These are phyloP conservation scores for Apogon hyalosoma DNA, from an alignment of 2,797 vertebrate genomes.

Conservation along the genomic window DNA sequence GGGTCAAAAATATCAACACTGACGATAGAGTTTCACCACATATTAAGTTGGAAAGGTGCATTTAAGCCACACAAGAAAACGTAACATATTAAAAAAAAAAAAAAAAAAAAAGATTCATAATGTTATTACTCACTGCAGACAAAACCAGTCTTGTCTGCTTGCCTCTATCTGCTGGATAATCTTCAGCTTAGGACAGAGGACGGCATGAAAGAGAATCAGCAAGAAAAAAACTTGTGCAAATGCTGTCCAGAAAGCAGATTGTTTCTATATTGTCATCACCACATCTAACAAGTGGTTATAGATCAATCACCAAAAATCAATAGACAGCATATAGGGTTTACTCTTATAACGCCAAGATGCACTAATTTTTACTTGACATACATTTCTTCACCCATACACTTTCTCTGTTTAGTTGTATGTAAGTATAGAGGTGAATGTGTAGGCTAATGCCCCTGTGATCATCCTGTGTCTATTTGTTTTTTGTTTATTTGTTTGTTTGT, in stretches of 20 bases:
- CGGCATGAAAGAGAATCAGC: constrained; percentile 46
- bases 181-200: constrained; percentile 67
- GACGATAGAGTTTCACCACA: constrained; percentile 4
- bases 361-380: no score
- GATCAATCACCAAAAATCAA: neutral
- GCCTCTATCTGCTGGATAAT: constrained; percentile 56
- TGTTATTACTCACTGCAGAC: constrained; percentile 77
- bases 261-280: neutral
- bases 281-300: neutral
- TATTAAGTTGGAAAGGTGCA: constrained; percentile 8
- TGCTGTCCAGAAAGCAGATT: neutral
- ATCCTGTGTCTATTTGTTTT: no score
- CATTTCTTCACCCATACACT: no score
- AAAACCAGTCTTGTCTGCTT: constrained; percentile 55
- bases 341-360: no score
- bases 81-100: no score
- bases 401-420: no score
- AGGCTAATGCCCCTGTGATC: no score
- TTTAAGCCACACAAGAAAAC: constrained; percentile 4
- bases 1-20: constrained; percentile 8
- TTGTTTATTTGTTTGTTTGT: no score
- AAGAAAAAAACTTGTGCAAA: constrained; percentile 9
- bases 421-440: no score
- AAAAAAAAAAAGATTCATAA: constrained; percentile 23
- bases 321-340: no score